Evolutionary conservation across 2,888 invertebrate species (phyloP).

Genomic region (Eurytoma californica): DNA sequence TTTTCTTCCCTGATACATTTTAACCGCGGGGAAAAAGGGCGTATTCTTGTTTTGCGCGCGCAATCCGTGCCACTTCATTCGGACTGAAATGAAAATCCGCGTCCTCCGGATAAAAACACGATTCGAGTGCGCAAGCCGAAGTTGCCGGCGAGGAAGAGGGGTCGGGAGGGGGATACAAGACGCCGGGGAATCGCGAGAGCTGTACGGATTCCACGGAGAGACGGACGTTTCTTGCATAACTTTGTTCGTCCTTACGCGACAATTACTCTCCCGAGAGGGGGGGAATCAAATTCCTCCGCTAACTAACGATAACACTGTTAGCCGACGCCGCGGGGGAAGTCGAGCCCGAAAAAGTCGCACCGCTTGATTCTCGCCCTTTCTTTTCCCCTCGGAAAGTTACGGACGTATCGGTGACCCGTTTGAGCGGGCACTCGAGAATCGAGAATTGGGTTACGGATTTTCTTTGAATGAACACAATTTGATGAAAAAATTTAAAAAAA

Average conservation of each 20-base stretch:
- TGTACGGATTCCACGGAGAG: slow-evolving; percentile 21
- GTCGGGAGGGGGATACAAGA: slow-evolving; percentile 32
- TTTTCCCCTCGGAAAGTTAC: neutral
- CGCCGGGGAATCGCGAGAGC: slow-evolving; percentile 29
- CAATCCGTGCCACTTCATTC: slow-evolving; percentile 16
- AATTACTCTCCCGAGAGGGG: slow-evolving; percentile 44
- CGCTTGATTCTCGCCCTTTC: neutral
- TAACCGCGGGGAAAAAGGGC: neutral
- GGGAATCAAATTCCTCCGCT: slow-evolving; percentile 51
- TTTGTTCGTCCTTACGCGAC: slow-evolving; percentile 48
- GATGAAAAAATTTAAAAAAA: neutral
- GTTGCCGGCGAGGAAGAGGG: neutral
- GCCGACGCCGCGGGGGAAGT: neutral
- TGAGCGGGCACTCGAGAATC: neutral
- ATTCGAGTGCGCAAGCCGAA: neutral
- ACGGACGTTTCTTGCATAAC: slow-evolving; percentile 50
- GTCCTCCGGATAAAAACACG: slow-evolving; percentile 35
- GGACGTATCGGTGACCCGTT: neutral
- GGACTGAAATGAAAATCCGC: slow-evolving; percentile 17
- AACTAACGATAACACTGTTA: slow-evolving; percentile 49
- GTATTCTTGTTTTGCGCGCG: slow-evolving; percentile 16
- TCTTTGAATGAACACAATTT: neutral
- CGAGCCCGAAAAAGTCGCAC: slow-evolving; percentile 26
- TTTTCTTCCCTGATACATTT: neutral
- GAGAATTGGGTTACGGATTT: neutral